Evolutionary conservation across 2,888 invertebrate genomes (phyloP).

Genomic region (Adela reaumurella): DNA sequence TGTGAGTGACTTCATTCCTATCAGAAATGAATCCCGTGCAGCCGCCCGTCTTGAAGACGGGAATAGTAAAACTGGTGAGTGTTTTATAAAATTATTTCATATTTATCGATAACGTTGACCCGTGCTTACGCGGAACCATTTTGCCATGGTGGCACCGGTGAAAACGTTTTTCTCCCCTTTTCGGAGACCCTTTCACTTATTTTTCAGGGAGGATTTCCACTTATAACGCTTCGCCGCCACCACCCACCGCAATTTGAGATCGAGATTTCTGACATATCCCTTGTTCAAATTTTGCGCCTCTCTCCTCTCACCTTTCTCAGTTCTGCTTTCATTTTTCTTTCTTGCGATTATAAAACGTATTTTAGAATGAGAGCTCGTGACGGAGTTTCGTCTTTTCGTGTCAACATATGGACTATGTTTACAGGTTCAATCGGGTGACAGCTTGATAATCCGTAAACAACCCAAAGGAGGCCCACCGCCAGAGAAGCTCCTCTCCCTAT

Average conservation of each 20-base stretch:
- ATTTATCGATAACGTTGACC: not conserved
- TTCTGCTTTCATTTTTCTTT: too few species aligned
- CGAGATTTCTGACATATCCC: too few species aligned
- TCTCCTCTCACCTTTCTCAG: too few species aligned
- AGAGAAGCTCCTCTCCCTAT: conserved; percentile 87
- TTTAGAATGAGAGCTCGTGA: too few species aligned
- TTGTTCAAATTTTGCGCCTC: too few species aligned
- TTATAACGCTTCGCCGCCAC: too few species aligned
- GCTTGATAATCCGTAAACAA: conserved; percentile 84
- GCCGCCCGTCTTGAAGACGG: not conserved
- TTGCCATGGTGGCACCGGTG: not conserved
- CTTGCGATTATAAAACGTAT: too few species aligned
- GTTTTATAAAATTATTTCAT: not conserved
- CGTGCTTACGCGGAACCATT: not conserved
- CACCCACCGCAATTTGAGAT: too few species aligned
- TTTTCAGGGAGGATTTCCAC: too few species aligned
- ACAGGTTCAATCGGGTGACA: conserved; percentile 94
- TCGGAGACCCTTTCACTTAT: too few species aligned
- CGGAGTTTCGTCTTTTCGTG: too few species aligned
- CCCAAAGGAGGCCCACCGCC: conserved; percentile 87
- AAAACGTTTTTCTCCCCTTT: not conserved
- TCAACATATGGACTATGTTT: conserved; percentile 7
- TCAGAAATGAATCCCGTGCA: not conserved
- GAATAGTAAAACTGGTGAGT: not conserved
- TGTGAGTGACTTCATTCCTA: not conserved